Conservation (phyloP, 2,113 vertebrate species). For the Pyrgilauda ruficollis region DNA sequence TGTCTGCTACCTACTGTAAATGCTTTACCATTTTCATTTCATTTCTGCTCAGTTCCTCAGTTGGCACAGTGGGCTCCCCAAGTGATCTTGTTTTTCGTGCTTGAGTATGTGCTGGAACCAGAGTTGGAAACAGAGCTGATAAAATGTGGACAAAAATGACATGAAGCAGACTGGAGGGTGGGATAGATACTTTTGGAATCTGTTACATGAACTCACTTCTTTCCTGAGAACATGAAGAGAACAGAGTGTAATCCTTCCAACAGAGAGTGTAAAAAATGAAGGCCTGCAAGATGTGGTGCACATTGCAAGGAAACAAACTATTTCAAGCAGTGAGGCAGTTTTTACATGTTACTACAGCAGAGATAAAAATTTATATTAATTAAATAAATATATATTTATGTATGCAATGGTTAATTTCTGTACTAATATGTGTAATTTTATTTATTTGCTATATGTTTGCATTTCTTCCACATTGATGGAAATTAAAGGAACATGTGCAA, state of each 20-base stretch:
- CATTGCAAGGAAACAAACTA: not conserved
- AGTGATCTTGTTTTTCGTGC: not conserved
- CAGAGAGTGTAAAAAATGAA: not conserved
- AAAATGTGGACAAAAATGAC: not conserved
- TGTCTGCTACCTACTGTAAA: not conserved
- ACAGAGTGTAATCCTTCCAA: not conserved
- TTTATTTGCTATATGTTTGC: not conserved
- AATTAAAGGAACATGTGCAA: not conserved
- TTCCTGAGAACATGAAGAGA: not conserved
- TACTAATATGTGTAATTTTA: not conserved
- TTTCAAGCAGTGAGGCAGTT: not conserved
- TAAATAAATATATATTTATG: not conserved
- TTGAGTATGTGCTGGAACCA: not conserved
- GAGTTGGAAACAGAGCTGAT: not conserved
- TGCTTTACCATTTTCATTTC: not conserved
- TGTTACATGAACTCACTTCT: not conserved
- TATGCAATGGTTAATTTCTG: not conserved
- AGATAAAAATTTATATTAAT: not conserved
- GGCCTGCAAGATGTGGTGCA: not conserved
- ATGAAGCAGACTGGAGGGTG: not conserved
- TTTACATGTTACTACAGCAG: not conserved
- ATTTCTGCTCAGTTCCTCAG: not conserved
- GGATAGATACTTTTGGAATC: not conserved
- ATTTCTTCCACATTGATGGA: not conserved
- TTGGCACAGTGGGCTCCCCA: not conserved